These are phyloP conservation scores for Somateria mollissima DNA, from an alignment of 2,797 vertebrate genomes.

Conservation along the genomic window DNA sequence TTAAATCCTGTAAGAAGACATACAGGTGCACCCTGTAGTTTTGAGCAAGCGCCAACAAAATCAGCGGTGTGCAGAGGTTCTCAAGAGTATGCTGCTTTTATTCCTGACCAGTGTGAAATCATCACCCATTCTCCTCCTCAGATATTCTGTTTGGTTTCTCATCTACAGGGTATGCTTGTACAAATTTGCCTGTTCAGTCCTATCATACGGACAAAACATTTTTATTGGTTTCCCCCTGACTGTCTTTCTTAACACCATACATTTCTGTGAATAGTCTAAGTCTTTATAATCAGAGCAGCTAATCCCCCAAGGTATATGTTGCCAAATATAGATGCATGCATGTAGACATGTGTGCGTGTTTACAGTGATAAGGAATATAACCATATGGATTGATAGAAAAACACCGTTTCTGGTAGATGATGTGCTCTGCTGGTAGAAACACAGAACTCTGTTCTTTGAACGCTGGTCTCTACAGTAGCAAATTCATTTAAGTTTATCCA, in stretches of 20 bases:
- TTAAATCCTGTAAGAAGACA: background rate
- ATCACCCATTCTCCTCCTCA: background rate
- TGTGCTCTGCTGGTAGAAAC: background rate
- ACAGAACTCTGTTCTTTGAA: background rate
- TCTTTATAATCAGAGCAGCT: background rate
- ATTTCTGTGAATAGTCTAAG: background rate
- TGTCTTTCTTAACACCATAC: background rate
- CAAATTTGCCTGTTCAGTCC: background rate
- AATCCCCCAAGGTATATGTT: background rate
- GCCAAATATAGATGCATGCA: too few relatives aligned
- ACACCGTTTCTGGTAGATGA: background rate
- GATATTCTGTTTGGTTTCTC: background rate
- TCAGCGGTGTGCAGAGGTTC: background rate
- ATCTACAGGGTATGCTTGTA: background rate
- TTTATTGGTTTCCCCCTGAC: background rate
- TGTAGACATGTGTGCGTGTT: background rate
- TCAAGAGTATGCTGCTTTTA: background rate
- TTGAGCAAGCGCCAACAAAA: background rate
- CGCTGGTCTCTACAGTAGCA: background rate
- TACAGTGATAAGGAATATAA: background rate
- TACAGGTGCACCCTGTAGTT: background rate
- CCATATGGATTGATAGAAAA: background rate
- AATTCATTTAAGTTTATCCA: background rate
- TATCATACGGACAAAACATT: background rate
- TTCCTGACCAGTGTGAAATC: too few relatives aligned